Evolutionary conservation across 2,888 invertebrate species (phyloP), one percentile per base, ranked within the genome.

Genomic region (Pilophorus perplexus): DNA sequence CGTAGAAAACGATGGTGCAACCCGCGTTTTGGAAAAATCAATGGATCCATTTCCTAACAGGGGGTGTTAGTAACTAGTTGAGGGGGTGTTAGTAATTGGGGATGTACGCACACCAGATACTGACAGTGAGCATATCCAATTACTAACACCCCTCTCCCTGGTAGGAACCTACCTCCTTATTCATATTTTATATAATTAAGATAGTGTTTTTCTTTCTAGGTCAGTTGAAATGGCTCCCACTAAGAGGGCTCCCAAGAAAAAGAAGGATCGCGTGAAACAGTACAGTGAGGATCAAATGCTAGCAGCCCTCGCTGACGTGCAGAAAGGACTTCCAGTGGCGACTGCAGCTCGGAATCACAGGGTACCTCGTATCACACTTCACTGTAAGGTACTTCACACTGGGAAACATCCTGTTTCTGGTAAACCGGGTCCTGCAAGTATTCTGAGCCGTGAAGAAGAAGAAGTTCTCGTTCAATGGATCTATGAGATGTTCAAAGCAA

Each of bases 391-490:
- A n/a, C n/a, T n/a, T n/a, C n/a, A n/a, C n/a, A n/a, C n/a, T n/a
- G n/a, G n/a, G n/a, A n/a, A n/a, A n/a, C n/a, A n/a, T n/a, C n/a
- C n/a, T n/a, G n/a, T 54, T 33, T 33, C 16, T 28, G 33, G 33
- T 16, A 54, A 54, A 10, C 54, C 37, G 5, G 54, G 54, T 3
- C 18, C 54, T 54, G 33, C 27, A 14, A 33, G 54, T 33, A 37
- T 44, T 44, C 20, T 44, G 44, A 44, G 20, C 20, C 2, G 20
- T 44, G 33, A 54, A 54, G 54, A 54, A 54, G 54, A 54, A 33
- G 44, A 20, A 18, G 44, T 44, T 4, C 33, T 54, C 3, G 54
- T 54, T 33, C 14, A 16, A 16, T 54, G 37, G n/a, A n/a, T n/a
- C n/a, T n/a, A n/a, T n/a, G n/a, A n/a, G n/a, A n/a, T n/a, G n/a